A percentile compares a stretch with the other conserved stretches of the same genome.
These are phyloP conservation scores for Sitodiplosis mosellana DNA, from an alignment of 1,140 invertebrate species.

Conservation along the genomic window DNA sequence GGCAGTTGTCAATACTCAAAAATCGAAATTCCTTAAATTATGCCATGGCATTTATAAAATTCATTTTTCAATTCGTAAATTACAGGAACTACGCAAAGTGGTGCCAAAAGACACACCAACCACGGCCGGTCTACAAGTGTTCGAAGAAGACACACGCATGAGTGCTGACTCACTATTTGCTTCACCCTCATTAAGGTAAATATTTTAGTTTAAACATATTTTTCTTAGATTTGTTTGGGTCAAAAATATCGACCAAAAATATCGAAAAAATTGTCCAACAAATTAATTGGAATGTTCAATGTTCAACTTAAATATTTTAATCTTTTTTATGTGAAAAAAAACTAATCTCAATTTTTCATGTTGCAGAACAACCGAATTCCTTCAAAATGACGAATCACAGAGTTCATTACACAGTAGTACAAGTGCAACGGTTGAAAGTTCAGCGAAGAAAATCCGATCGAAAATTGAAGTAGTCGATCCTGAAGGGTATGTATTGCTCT, in stretches of 20 bases:
- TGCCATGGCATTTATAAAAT: too few species aligned
- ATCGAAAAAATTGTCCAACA: too few species aligned
- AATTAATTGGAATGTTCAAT: too few species aligned
- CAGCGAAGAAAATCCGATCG: conserved; percentile 43
- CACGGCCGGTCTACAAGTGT: conserved; percentile 35
- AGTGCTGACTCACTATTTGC: conserved; percentile 47
- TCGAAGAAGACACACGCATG: conserved; percentile 76
- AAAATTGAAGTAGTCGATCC: conserved; percentile 56
- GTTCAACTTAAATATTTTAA: too few species aligned
- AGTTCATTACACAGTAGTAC: conserved; percentile 47
- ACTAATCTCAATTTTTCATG: neutral
- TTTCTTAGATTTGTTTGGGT: neutral
- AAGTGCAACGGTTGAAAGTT: conserved; percentile 37
- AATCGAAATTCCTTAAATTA: too few species aligned
- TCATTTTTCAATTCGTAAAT: too few species aligned
- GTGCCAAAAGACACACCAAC: neutral
- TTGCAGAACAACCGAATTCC: conserved; percentile 29
- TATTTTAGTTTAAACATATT: neutral
- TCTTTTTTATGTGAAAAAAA: neutral
- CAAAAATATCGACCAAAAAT: too few species aligned
- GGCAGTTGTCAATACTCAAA: too few species aligned
- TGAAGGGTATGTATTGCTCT: conserved; percentile 31
- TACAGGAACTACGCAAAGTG: neutral
- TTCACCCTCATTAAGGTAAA: conserved; percentile 11
- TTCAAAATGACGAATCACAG: conserved; percentile 57